Evolutionary conservation across 1,140 invertebrate genomes (phyloP).

Genomic region (Microplitis demolitor): DNA sequence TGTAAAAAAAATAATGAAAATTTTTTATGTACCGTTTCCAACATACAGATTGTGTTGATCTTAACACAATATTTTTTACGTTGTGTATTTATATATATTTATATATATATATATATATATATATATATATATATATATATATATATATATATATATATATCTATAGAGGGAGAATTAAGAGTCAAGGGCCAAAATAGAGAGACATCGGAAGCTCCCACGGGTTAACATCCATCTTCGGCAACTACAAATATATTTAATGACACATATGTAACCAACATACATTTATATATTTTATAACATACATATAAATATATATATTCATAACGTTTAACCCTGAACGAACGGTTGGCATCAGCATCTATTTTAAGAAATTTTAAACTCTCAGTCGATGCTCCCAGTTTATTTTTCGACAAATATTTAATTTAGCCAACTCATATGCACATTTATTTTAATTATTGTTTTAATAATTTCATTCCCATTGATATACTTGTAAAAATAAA

Average conservation of each 20-base stretch:
- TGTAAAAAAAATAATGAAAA: too few species aligned
- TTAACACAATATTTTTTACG: too few species aligned
- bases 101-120: too few species aligned
- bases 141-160: not conserved
- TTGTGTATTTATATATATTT: too few species aligned
- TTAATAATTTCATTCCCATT: too few species aligned
- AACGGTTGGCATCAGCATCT: conserved; percentile 42
- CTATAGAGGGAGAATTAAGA: conserved; percentile 4
- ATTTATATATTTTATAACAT: too few species aligned
- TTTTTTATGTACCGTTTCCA: too few species aligned
- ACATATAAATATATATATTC: too few species aligned
- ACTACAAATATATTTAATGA: conserved; percentile 10
- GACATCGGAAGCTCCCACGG: conserved; percentile 13
- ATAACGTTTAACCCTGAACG: conserved; percentile 35
- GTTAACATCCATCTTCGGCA: conserved; percentile 23
- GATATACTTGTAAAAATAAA: too few species aligned
- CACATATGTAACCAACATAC: conserved; percentile 31
- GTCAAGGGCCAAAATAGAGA: not conserved
- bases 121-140: too few species aligned
- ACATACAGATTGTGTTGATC: too few species aligned
- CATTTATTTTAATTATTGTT: too few species aligned
- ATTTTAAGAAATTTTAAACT: conserved; percentile 49
- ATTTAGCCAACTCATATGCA: not conserved
- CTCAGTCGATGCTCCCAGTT: conserved; percentile 38
- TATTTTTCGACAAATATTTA: conserved; percentile 18